Percentiles rank a stretch among this genome's conserved stretches.
Conservation (phyloP, 2,888 invertebrate species). For the Diarsia dahlii region DNA sequence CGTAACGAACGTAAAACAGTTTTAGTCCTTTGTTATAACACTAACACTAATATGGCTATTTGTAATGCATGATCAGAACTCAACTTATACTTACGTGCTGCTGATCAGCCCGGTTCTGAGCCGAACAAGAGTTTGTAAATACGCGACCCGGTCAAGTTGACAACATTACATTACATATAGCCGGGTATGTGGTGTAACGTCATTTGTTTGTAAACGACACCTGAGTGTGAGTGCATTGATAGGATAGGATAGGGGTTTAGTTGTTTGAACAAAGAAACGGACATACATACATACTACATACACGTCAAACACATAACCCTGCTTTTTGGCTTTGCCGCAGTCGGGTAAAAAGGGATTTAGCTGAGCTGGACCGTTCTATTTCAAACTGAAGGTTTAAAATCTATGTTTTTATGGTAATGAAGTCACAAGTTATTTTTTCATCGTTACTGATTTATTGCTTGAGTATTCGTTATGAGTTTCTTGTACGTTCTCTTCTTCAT, state of each 20-base stretch:
- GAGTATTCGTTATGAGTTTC: too few relatives aligned
- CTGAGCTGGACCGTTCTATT: neutral
- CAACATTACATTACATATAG: neutral
- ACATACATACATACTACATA: too few relatives aligned
- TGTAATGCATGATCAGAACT: neutral
- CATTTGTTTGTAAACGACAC: slow-evolving; percentile 24
- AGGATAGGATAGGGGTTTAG: neutral
- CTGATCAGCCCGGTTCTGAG: neutral
- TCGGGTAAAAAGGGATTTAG: too few relatives aligned
- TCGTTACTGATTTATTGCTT: too few relatives aligned
- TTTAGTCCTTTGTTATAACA: too few relatives aligned
- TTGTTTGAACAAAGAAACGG: neutral
- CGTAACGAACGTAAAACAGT: too few relatives aligned
- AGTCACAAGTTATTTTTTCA: too few relatives aligned
- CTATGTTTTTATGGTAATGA: too few relatives aligned
- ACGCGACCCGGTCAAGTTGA: slow-evolving; percentile 26
- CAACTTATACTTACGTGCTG: neutral
- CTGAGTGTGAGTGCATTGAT: slow-evolving; percentile 3
- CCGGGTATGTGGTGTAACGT: slow-evolving; percentile 10
- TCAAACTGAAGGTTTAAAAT: neutral
- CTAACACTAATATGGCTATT: too few relatives aligned
- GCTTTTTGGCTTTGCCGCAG: too few relatives aligned
- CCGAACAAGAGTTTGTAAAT: neutral
- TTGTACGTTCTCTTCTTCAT: too few relatives aligned
- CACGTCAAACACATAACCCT: too few relatives aligned